Base-by-base conservation (phyloP, 2,797 vertebrate genomes). In the Arctocebus calabarensis region DNA sequence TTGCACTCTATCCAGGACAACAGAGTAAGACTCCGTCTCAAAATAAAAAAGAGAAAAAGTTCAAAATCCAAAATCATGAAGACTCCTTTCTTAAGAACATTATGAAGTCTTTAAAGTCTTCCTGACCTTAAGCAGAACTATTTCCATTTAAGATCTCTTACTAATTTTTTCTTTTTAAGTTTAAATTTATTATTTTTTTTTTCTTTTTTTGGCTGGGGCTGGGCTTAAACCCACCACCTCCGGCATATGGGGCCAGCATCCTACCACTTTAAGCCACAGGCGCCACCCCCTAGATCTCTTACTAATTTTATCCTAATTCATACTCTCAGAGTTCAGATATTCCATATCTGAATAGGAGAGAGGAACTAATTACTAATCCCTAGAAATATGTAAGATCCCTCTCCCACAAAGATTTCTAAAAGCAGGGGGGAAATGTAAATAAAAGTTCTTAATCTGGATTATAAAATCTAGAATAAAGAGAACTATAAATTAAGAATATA, bases 341-440 rank as follows among this genome's bases (percentile, higher is more conserved):
- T 92, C 29, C 48, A 68, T 74, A 87, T 85, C 66, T 95, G 22
- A 90, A 74, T n/a, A 92, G n/a, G 16, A 78, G 55, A 75, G 68
- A 92, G 48, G 70, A 94, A 88, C 79, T 45, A 66, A 86, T 95
- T 66, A 95, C 57, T 64, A 90, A 84, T 55, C 37, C 22, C 59
- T 52, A 68, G 19, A 75, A 89, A 91, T 68, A 70, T 8, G 27
- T 0, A 45, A 52, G 75, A 84, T 45, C 22, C 20, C 37, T 48
- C 40, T 52, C 45, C 52, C 59, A 82, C 34, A 94, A 37, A 90
- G 75, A 88, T 66, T 94, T 85, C 45, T 52, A 79, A 96, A 95
- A 88, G 57, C n/a, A 55, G 11, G 20, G 11, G 25, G 45, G 2
- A 61, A 86, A 83, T 57, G 11, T 64, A 71, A 86, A 25, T 40